Percentiles rank a stretch among this genome's conserved stretches.
These are phyloP conservation scores for Halocynthia roretzi DNA, from an alignment of 23 tunicate species.

Conservation along the genomic window DNA sequence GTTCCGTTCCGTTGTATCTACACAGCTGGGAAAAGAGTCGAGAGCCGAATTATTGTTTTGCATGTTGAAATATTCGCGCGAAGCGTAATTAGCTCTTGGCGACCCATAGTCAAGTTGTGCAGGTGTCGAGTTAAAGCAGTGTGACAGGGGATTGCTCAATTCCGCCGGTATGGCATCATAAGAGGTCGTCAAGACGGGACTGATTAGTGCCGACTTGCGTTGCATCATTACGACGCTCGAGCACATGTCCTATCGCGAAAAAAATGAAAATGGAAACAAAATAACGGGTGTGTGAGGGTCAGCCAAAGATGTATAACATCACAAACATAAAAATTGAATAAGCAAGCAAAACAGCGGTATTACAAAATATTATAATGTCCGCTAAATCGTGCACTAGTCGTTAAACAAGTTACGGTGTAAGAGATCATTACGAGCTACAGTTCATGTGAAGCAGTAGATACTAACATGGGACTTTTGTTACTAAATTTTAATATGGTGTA, in stretches of 20 bases:
- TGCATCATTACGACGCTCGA: conserved; percentile 34
- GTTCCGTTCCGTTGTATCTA: no score
- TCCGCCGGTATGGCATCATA: conserved; percentile 1
- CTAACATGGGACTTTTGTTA: no score
- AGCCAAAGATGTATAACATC: background rate
- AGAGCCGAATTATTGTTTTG: conserved; percentile 18
- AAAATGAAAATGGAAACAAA: conserved; percentile 22
- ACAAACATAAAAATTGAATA: background rate
- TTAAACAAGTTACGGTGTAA: no score
- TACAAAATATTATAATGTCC: no score
- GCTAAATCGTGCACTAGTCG: no score
- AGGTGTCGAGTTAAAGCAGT: conserved; percentile 4
- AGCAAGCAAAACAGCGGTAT: no score
- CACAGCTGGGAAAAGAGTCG: conserved; percentile 25
- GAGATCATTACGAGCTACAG: no score
- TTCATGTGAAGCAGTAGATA: no score
- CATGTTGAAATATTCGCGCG: conserved; percentile 3
- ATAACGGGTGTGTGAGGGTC: conserved; percentile 6
- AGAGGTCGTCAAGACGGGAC: conserved; percentile 18
- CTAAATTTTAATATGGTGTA: no score
- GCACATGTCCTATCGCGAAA: conserved; percentile 34
- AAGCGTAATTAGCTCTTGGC: background rate
- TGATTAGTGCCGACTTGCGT: conserved; percentile 12
- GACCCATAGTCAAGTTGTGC: background rate
- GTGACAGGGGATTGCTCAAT: conserved; percentile 5